Evolutionary conservation across 2,888 invertebrate genomes (phyloP), one percentile per base, ranked within the genome.

Genomic region (Diploptera punctata): DNA sequence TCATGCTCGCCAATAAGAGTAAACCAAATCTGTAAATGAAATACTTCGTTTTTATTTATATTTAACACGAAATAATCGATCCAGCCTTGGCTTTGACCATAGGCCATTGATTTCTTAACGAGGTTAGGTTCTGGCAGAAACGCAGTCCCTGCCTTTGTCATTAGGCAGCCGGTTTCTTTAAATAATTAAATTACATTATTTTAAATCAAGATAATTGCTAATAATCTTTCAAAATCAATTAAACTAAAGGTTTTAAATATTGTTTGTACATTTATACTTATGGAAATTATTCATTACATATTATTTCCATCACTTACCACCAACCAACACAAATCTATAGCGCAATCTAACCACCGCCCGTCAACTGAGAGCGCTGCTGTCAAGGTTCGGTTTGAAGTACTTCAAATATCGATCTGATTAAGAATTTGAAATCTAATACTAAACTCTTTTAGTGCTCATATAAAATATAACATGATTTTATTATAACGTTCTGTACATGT

Each of bases 331-430:
- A n/a, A 33, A 33, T 10, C 7, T 7, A 10, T 33, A 33, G 7
- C 5, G 33, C 10, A 33, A 33, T 33, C n/a, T n/a, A 7, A 33
- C 29, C 29, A 57, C 57, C 57, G 29, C 31, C 57, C 31, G 57
- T 26, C 26, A 29, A 31, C 13, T 16, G 26, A 5, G 31, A 29
- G 57, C 57, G 57, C 57, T 57, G 57, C 4, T 57, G 57, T 57
- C 57, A 29, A n/a, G n/a, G 57, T 13, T 29, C 13, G 24, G 26
- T n/a, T 29, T n/a, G 57, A 57, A 57, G n/a, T 57, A 18, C 57
- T 29, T 13, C 57, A 57, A 13, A 57, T 57, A 57, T 57, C 57
- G 57, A 57, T 57, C 57, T 57, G 57, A 57, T 29, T 57, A 57
- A 57, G n/a, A 57, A 26, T 29, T 5, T 31, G 13, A 1, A 52